These are phyloP conservation scores for Campoplex capitator DNA, from an alignment of 2,888 invertebrate species.

Conservation along the genomic window DNA sequence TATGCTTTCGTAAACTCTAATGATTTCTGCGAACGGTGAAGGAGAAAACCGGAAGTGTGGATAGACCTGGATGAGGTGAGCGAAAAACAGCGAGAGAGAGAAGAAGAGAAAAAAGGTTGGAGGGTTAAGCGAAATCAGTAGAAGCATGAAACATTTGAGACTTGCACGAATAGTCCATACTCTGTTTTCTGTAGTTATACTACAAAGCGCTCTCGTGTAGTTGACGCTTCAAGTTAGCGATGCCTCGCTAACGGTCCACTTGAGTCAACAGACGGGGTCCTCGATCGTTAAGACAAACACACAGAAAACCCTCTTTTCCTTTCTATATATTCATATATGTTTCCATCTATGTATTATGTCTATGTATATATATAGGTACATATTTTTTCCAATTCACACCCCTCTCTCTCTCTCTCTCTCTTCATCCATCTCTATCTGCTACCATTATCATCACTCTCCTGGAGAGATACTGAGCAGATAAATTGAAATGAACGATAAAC, in stretches of 20 bases:
- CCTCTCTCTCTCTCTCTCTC: not conserved
- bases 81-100: not conserved
- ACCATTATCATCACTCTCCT: slow-evolving; percentile 67
- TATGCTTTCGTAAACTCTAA: slow-evolving; percentile 30
- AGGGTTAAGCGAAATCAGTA: slow-evolving; percentile 26
- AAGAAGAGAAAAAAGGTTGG: slow-evolving; percentile 12
- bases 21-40: slow-evolving; percentile 60
- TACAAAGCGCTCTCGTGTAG: slow-evolving; percentile 58
- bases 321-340: slow-evolving; percentile 12
- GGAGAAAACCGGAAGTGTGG: slow-evolving; percentile 65
- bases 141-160: slow-evolving; percentile 20
- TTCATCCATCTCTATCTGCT: slow-evolving; percentile 65
- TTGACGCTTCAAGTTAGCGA: slow-evolving; percentile 75
- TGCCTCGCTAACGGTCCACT: slow-evolving; percentile 79
- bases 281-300: slow-evolving; percentile 78
- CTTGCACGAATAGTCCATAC: slow-evolving; percentile 47
- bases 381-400: slow-evolving; percentile 37
- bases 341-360: slow-evolving; percentile 1
- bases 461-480: slow-evolving; percentile 32
- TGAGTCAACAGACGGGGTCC: slow-evolving; percentile 78
- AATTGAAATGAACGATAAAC: slow-evolving; percentile 49
- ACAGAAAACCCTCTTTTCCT: slow-evolving; percentile 60
- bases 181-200: slow-evolving; percentile 49
- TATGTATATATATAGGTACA: not conserved
- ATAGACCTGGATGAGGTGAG: slow-evolving; percentile 47